phyloP scores from a whole-genome alignment of 2,888 invertebrate species.

The Tenthredo mesomela region DNA sequence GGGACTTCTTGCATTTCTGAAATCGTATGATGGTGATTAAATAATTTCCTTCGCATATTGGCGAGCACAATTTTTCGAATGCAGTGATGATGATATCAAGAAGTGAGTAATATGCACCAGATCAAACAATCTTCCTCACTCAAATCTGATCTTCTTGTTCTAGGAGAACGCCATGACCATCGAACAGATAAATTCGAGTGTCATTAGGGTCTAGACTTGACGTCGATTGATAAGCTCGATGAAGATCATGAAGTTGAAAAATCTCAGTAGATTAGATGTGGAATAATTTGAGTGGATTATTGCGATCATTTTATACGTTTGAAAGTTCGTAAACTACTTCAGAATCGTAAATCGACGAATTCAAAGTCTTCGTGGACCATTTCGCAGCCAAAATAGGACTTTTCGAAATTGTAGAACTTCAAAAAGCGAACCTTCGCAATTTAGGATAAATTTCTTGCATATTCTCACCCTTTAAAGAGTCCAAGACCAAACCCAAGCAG shows the following conservation, averaged over 20 bases:
- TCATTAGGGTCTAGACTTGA: neutral
- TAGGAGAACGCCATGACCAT: no score
- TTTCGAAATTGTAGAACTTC: neutral
- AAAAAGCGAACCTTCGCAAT: neutral
- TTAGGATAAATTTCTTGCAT: neutral
- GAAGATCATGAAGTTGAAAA: neutral
- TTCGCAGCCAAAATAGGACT: neutral
- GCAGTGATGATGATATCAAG: neutral
- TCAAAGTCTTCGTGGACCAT: no score
- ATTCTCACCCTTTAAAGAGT: slow-evolving; percentile 70
- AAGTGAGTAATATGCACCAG: neutral
- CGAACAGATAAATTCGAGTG: neutral
- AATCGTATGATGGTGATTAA: neutral
- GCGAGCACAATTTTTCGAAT: neutral
- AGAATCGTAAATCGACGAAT: neutral
- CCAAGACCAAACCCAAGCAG: slow-evolving; percentile 74
- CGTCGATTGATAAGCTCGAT: neutral
- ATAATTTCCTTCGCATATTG: neutral
- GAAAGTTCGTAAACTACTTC: neutral
- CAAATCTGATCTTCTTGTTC: neutral
- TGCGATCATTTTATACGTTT: neutral
- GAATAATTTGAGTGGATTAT: neutral
- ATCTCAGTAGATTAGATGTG: neutral
- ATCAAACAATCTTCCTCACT: neutral
- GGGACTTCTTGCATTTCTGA: neutral